Percentiles rank a stretch among this genome's conserved stretches.
Conservation (phyloP, 2,888 invertebrate genomes). For the Ichneumoninae sp. region DNA sequence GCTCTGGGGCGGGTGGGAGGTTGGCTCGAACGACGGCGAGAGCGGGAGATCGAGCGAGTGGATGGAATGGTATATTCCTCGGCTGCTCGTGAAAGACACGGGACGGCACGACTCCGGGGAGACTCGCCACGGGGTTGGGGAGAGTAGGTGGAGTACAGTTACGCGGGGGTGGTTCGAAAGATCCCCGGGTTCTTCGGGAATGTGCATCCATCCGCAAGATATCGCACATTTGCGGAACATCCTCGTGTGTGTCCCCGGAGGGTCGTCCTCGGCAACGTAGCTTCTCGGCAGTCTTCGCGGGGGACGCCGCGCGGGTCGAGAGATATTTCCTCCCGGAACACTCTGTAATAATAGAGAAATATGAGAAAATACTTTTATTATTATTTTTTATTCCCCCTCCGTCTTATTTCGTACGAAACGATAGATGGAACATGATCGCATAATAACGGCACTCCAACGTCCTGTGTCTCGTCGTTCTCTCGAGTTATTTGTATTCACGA, state of each 20-base stretch:
- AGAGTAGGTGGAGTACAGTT: conserved; percentile 6
- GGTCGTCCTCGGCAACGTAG: conserved; percentile 30
- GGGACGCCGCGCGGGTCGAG: conserved; percentile 21
- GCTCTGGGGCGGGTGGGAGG: conserved; percentile 14
- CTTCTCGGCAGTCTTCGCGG: conserved; percentile 27
- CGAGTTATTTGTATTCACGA: neutral
- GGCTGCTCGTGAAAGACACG: conserved; percentile 54
- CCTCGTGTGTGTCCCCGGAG: conserved; percentile 21
- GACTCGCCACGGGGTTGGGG: conserved; percentile 20
- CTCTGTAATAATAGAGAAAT: conserved; percentile 79
- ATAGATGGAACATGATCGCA: conserved; percentile 44
- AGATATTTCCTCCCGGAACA: conserved; percentile 52
- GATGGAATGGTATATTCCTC: conserved; percentile 52
- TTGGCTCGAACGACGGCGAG: conserved; percentile 23
- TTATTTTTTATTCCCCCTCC: conserved; percentile 57
- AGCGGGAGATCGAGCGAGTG: conserved; percentile 47
- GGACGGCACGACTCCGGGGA: conserved; percentile 29
- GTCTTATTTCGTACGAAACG: conserved; percentile 34
- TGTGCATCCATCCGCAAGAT: conserved; percentile 63
- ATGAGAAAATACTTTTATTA: conserved; percentile 76
- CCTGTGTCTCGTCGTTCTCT: neutral
- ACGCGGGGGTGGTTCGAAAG: conserved; percentile 41
- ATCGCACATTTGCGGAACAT: conserved; percentile 65
- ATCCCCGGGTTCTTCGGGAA: conserved; percentile 52
- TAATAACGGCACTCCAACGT: conserved; percentile 30